phyloP scores from a whole-genome alignment of 2,113 vertebrate genomes.

The Chrysochloris asiatica region DNA sequence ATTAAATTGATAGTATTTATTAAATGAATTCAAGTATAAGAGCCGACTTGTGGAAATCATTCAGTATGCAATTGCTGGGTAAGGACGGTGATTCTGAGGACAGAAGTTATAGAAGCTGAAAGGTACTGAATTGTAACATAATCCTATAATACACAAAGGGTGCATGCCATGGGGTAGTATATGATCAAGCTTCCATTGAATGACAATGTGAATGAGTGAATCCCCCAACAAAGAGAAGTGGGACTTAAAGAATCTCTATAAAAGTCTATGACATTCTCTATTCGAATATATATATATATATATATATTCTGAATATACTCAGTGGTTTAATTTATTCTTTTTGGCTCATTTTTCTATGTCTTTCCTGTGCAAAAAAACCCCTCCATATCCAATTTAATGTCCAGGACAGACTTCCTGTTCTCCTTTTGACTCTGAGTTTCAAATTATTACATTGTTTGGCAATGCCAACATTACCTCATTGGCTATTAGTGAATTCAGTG shows the following conservation, averaged over 20 bases:
- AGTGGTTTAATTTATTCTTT: background rate
- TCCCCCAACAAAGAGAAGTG: background rate
- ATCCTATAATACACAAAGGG: background rate
- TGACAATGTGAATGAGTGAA: background rate
- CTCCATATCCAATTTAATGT: conserved; percentile 40
- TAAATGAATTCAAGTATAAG: background rate
- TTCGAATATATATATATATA: background rate
- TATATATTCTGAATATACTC: background rate
- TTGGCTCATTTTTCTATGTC: background rate
- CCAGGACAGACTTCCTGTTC: background rate
- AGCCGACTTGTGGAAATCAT: background rate
- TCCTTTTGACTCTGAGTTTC: conserved; percentile 51
- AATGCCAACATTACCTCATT: conserved; percentile 37
- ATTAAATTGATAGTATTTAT: background rate
- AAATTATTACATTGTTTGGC: conserved; percentile 44
- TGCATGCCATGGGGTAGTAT: fast-evolving
- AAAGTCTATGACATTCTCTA: background rate
- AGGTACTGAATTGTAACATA: background rate
- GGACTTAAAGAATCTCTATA: background rate
- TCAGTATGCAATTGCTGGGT: background rate
- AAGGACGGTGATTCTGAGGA: background rate
- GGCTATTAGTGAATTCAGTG: conserved; percentile 48
- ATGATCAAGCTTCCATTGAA: background rate
- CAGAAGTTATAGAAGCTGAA: background rate
- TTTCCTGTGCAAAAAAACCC: conserved; percentile 37